Evolutionary conservation across 2,888 invertebrate genomes (phyloP).

Genomic region (Eudemis profundana): DNA sequence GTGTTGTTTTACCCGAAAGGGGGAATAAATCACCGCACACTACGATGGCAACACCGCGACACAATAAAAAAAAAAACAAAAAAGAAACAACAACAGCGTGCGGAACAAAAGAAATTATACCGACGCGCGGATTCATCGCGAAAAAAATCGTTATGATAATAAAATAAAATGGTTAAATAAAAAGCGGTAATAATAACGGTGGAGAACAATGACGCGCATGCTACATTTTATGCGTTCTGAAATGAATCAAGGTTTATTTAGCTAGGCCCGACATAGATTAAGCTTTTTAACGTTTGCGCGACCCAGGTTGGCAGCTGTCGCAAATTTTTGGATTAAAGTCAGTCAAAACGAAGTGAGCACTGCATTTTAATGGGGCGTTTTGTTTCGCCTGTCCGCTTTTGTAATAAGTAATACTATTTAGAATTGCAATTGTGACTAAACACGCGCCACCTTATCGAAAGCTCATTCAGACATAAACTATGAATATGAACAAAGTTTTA

Average conservation of each 20-base stretch:
- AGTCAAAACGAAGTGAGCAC: slow-evolving; percentile 65
- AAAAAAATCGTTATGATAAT: slow-evolving; percentile 84
- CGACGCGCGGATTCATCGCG: slow-evolving; percentile 74
- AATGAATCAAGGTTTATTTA: slow-evolving; percentile 79
- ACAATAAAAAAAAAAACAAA: slow-evolving; percentile 74
- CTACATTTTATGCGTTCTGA: slow-evolving; percentile 68
- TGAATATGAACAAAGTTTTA: slow-evolving; percentile 21
- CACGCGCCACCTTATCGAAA: slow-evolving; percentile 39
- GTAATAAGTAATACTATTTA: slow-evolving; percentile 60
- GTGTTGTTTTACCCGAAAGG: slow-evolving; percentile 84
- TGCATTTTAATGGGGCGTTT: slow-evolving; percentile 77
- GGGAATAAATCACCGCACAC: slow-evolving; percentile 79
- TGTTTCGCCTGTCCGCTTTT: slow-evolving; percentile 68
- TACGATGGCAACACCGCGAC: slow-evolving; percentile 73
- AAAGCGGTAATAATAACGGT: slow-evolving; percentile 77
- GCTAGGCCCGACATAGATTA: slow-evolving; percentile 70
- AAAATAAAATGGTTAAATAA: slow-evolving; percentile 81
- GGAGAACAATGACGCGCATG: slow-evolving; percentile 72
- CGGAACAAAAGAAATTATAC: slow-evolving; percentile 84
- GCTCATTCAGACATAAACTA: slow-evolving; percentile 38
- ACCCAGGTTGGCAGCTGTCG: slow-evolving; percentile 73
- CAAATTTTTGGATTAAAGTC: slow-evolving; percentile 73
- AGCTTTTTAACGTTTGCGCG: slow-evolving; percentile 71
- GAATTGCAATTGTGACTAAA: slow-evolving; percentile 48
- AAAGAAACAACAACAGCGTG: slow-evolving; percentile 79